A percentile compares a stretch with the other conserved stretches of the same genome.
These are phyloP conservation scores for Polypterus bichir DNA, from an alignment of 2,113 vertebrate species.

Conservation along the genomic window DNA sequence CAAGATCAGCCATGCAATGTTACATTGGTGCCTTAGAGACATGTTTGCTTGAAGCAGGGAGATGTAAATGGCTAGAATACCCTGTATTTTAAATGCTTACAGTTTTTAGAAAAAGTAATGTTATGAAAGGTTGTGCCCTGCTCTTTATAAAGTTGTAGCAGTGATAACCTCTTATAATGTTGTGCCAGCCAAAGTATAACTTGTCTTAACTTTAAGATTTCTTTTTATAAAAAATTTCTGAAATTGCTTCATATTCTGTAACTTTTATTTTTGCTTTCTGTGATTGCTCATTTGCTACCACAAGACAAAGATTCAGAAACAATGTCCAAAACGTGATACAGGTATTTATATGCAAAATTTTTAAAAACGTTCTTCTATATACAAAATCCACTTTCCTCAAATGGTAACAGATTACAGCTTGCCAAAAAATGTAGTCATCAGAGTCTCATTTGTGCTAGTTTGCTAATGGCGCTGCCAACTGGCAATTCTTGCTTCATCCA, in stretches of 20 bases:
- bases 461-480: not conserved
- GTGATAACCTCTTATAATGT: too few species aligned
- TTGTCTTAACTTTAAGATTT: not conserved
- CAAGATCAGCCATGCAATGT: slow-evolving; percentile 3
- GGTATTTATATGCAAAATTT: slow-evolving; percentile 2
- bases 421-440: slow-evolving; percentile 9
- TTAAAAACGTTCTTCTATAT: not conserved
- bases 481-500: not conserved
- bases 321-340: not conserved
- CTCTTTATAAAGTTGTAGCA: slow-evolving; percentile 3
- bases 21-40: not conserved
- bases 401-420: slow-evolving; percentile 3
- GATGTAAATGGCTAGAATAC: slow-evolving; percentile 1
- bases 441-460: slow-evolving; percentile 7
- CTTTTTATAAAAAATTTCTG: too few species aligned
- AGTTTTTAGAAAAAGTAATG: not conserved
- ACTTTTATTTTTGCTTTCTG: too few species aligned
- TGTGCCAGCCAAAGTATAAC: too few species aligned
- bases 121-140: not conserved
- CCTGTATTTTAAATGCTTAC: not conserved
- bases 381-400: not conserved
- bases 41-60: slow-evolving; percentile 5
- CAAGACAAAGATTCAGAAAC: not conserved
- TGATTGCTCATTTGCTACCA: not conserved
- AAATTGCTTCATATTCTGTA: too few species aligned